phyloP scores from a whole-genome alignment of 1,140 invertebrate genomes.

The Danaus melanippus region DNA sequence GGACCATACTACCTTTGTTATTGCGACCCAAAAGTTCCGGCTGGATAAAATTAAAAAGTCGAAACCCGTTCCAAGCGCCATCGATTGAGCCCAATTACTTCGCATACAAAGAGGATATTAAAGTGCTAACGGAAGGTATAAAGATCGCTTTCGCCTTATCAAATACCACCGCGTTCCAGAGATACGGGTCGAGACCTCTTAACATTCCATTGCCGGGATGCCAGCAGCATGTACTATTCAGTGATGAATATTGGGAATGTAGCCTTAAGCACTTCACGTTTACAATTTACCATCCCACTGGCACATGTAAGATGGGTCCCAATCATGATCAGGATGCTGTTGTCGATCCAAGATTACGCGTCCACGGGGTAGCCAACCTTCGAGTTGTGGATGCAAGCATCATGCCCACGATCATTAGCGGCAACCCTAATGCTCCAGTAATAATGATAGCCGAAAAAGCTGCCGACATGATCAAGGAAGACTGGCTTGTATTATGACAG shows the following conservation, averaged over 20 bases:
- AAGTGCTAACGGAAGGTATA: constrained; percentile 84
- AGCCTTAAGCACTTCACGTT: constrained; percentile 85
- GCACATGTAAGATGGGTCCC: constrained; percentile 91
- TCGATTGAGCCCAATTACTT: constrained; percentile 95
- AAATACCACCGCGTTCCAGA: constrained; percentile 84
- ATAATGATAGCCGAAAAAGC: constrained; percentile 88
- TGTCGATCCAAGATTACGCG: constrained; percentile 83
- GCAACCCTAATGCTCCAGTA: constrained; percentile 84
- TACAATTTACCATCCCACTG: constrained; percentile 88
- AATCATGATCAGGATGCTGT: constrained; percentile 82
- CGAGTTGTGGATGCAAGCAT: constrained; percentile 85
- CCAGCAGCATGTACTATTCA: constrained; percentile 78
- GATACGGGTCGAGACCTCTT: constrained; percentile 84
- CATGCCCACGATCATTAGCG: constrained; percentile 86
- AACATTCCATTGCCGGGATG: constrained; percentile 87
- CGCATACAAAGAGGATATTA: constrained; percentile 83
- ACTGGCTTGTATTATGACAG: constrained; percentile 74
- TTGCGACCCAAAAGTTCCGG: constrained; percentile 88
- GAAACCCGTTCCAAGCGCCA: constrained; percentile 86
- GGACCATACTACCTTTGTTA: constrained; percentile 86
- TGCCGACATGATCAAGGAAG: constrained; percentile 85
- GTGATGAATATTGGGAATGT: constrained; percentile 91
- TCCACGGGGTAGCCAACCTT: constrained; percentile 81
- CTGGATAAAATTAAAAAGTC: constrained; percentile 82
- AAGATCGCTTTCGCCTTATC: constrained; percentile 86